Evolutionary conservation across 2,113 vertebrate species (phyloP).

Genomic region (Solenodon paradoxus): DNA sequence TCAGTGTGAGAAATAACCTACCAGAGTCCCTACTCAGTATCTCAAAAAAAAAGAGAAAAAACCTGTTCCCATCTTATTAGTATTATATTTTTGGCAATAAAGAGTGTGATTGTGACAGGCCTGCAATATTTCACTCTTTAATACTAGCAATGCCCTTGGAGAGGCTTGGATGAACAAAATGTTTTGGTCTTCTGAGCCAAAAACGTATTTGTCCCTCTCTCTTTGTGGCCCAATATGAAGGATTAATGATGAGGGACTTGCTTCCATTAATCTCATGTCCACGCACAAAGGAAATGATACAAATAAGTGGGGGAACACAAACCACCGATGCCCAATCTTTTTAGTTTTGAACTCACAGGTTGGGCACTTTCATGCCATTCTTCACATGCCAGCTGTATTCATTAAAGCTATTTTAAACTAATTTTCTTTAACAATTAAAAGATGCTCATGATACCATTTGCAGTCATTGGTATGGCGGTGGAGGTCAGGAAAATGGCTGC

Average conservation of each 20-base stretch:
- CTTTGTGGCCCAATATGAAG: not conserved
- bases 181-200: not conserved
- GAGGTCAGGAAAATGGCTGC: not conserved
- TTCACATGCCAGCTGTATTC: not conserved
- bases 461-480: not conserved
- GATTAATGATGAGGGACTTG: not conserved
- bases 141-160: not conserved
- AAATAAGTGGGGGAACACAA: not conserved
- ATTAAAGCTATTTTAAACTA: constrained; percentile 4
- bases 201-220: not conserved
- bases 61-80: not conserved
- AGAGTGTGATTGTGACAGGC: not conserved
- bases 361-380: not conserved
- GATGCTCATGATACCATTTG: not conserved
- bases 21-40: not conserved
- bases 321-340: not conserved
- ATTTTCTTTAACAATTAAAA: constrained; percentile 24
- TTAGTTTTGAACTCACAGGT: not conserved
- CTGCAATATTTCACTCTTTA: constrained; percentile 3
- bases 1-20: not conserved
- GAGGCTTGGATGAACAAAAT: not conserved
- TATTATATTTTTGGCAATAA: not conserved
- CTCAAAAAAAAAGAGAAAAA: not conserved
- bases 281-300: not conserved
- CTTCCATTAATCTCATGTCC: not conserved